Conservation (phyloP, 2,113 vertebrate genomes). For the Myotis yumanensis region DNA sequence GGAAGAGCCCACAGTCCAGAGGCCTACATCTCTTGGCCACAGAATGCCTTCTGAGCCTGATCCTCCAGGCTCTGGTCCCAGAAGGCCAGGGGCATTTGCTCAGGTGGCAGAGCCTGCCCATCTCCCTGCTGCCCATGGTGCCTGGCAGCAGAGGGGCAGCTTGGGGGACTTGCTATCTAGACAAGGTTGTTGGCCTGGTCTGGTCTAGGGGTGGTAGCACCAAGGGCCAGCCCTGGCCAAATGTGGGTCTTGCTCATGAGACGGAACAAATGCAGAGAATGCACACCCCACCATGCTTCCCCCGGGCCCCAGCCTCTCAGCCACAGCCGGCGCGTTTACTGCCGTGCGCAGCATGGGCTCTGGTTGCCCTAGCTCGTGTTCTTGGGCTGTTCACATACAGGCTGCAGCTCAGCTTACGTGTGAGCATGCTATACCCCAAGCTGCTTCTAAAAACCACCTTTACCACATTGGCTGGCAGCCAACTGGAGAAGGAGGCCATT, state of each 20-base stretch:
- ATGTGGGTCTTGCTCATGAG: not conserved
- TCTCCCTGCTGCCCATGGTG: not conserved
- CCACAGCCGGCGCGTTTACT: not conserved
- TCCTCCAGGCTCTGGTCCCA: not conserved
- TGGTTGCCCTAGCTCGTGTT: not conserved
- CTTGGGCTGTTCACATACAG: rapidly evolving
- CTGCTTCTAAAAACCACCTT: not conserved
- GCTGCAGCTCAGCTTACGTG: not conserved
- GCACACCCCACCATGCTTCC: rapidly evolving
- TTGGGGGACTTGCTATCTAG: not conserved
- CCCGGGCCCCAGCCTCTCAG: not conserved
- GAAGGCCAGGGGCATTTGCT: not conserved
- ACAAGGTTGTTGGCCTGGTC: not conserved
- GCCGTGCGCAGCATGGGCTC: not conserved
- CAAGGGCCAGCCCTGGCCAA: not conserved
- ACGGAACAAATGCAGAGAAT: not conserved
- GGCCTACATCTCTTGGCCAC: not conserved
- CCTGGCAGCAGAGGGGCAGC: not conserved
- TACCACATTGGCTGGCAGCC: not conserved
- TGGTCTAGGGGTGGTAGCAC: not conserved
- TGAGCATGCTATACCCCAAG: rapidly evolving
- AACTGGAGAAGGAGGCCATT: not conserved
- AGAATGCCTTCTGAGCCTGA: not conserved
- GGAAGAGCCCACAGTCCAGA: not conserved
- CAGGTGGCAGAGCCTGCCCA: not conserved